A percentile compares a stretch with the other conserved stretches of the same genome.
These are phyloP conservation scores for Scaptomyza pallida DNA, from an alignment of 1,140 invertebrate species.

Conservation along the genomic window DNA sequence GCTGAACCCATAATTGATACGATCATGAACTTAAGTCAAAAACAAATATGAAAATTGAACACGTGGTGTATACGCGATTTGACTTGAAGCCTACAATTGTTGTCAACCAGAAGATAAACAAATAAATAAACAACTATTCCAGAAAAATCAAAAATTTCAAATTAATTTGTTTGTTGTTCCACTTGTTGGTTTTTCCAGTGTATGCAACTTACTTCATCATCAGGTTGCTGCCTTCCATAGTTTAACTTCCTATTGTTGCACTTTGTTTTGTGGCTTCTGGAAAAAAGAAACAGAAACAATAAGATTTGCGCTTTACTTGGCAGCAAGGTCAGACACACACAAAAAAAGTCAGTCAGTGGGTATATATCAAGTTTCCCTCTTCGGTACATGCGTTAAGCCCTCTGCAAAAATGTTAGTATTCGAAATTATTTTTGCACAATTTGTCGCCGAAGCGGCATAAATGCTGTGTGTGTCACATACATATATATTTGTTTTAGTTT, in stretches of 20 bases:
- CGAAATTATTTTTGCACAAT: conserved; percentile 7
- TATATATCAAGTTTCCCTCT: conserved; percentile 62
- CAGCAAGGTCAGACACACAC: conserved; percentile 61
- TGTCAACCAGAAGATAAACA: too few relatives aligned
- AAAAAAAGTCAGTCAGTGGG: conserved; percentile 54
- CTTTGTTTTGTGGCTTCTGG: conserved; percentile 48
- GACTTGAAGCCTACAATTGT: neutral
- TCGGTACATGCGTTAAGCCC: conserved; percentile 1
- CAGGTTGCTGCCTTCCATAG: conserved; percentile 21
- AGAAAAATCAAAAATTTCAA: too few relatives aligned
- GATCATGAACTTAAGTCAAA: conserved; percentile 70
- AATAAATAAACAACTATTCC: neutral
- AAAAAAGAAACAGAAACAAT: conserved; percentile 18
- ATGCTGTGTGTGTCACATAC: conserved; percentile 52
- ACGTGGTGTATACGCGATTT: conserved; percentile 39
- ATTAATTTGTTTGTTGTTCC: neutral
- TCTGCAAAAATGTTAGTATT: conserved; percentile 29
- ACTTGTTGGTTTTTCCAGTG: neutral
- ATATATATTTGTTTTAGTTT: conserved; percentile 50
- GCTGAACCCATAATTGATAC: conserved; percentile 61
- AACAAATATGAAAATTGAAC: conserved; percentile 4
- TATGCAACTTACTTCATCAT: conserved; percentile 65
- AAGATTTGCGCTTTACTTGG: conserved; percentile 41
- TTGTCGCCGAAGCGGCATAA: conserved; percentile 68
- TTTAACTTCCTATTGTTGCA: conserved; percentile 9